Percentiles rank a stretch among this genome's conserved stretches.
These are phyloP conservation scores for Odobenus rosmarus DNA, from an alignment of 2,113 vertebrate species.

Conservation along the genomic window DNA sequence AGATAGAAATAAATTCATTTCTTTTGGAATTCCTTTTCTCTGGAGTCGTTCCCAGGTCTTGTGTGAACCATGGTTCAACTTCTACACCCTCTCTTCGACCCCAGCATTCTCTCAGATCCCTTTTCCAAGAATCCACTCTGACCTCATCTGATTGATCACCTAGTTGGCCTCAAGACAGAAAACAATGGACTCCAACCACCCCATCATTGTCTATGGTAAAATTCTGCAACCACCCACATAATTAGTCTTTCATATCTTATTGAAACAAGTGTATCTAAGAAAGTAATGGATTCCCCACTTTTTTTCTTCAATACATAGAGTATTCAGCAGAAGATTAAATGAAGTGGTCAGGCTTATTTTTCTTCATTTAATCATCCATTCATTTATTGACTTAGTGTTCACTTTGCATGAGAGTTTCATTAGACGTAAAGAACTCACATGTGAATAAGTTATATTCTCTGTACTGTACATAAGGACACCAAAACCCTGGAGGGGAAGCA, in stretches of 20 bases:
- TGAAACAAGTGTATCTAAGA: neutral
- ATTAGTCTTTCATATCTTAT: neutral
- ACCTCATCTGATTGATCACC: constrained; percentile 60
- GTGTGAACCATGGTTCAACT: constrained; percentile 52
- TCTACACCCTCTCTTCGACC: constrained; percentile 65
- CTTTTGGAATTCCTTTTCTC: constrained; percentile 54
- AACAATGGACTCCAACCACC: neutral
- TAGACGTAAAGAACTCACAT: neutral
- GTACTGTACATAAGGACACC: neutral
- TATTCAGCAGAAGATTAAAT: neutral
- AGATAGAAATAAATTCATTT: constrained; percentile 62
- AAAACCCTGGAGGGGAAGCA: neutral
- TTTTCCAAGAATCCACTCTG: constrained; percentile 65
- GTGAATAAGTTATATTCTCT: neutral
- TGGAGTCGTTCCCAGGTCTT: constrained; percentile 73
- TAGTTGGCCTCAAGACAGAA: constrained; percentile 43
- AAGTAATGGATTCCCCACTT: neutral
- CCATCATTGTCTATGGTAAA: neutral
- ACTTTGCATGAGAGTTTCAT: neutral
- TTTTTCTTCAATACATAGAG: neutral
- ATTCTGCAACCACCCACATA: neutral
- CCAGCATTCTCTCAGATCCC: constrained; percentile 58
- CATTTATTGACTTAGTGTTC: neutral
- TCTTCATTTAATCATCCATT: neutral
- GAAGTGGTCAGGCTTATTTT: neutral